Conservation (phyloP, 2,797 vertebrate species). For the Pangasius krempfi region DNA sequence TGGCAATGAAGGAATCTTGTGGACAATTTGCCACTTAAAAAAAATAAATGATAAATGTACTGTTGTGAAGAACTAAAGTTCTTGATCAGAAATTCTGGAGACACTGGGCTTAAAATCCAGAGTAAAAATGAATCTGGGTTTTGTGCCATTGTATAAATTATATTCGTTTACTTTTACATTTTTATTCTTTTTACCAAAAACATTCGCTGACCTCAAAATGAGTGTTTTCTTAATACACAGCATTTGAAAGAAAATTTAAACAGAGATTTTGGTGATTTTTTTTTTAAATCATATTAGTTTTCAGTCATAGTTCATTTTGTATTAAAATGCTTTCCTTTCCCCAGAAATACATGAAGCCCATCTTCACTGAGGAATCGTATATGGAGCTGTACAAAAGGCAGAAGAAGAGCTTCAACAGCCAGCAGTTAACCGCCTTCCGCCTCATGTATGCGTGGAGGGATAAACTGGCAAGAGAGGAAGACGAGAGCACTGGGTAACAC, state of each 20-base stretch:
- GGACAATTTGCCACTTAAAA: not conserved
- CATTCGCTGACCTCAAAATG: not conserved
- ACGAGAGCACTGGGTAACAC: constrained; percentile 92
- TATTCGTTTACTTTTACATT: not conserved
- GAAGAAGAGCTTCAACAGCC: constrained; percentile 89
- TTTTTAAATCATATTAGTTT: not conserved
- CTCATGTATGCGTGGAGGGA: constrained; percentile 93
- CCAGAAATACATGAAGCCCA: constrained; percentile 92
- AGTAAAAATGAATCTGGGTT: not conserved
- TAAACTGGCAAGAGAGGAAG: constrained; percentile 88
- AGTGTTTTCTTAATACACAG: not conserved
- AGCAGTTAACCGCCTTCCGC: constrained; percentile 90
- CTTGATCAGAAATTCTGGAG: not conserved
- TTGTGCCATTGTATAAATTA: not conserved
- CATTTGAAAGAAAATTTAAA: not conserved
- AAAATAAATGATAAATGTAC: not conserved
- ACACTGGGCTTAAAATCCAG: not conserved
- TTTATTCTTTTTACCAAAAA: not conserved
- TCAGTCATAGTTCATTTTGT: not conserved
- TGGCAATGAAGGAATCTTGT: not conserved
- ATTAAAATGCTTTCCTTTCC: not conserved
- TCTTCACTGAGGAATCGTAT: constrained; percentile 93
- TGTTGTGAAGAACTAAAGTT: not conserved
- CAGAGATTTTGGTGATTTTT: not conserved
- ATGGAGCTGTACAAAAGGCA: constrained; percentile 90